Percentiles rank a stretch among this genome's conserved stretches.
Evolutionary conservation across 2,888 invertebrate species (phyloP).

Genomic region (Drosophila anceps): DNA sequence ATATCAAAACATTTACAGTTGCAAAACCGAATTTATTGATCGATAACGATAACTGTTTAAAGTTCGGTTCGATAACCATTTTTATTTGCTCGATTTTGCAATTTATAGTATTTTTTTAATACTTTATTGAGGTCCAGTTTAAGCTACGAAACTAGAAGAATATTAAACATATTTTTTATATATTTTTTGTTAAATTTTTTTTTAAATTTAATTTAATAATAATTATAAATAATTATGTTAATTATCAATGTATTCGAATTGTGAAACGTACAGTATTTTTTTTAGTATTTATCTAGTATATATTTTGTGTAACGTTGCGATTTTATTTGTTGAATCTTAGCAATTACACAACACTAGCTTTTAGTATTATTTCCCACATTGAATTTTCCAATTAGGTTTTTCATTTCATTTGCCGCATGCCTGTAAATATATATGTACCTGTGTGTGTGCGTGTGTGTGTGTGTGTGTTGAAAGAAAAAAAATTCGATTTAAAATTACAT

Average conservation of each 20-base stretch:
- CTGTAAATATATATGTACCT: background rate
- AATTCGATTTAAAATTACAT: slow-evolving; percentile 29
- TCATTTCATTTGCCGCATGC: slow-evolving; percentile 25
- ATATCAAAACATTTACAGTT: background rate
- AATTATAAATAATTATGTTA: background rate
- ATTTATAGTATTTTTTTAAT: background rate
- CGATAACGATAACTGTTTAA: background rate
- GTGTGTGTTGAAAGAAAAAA: background rate
- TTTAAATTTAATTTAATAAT: background rate
- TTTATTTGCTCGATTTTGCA: background rate
- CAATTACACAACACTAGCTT: slow-evolving; percentile 1
- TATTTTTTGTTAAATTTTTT: background rate
- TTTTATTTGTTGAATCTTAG: background rate
- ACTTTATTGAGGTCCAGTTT: no score
- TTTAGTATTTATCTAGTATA: slow-evolving; percentile 9
- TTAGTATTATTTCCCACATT: slow-evolving; percentile 6
- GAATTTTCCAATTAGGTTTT: background rate
- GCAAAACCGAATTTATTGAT: background rate
- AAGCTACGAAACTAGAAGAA: no score
- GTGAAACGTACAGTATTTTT: background rate
- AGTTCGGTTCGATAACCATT: background rate
- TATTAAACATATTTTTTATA: no score
- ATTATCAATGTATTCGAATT: background rate
- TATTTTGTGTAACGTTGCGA: background rate
- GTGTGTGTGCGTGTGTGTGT: slow-evolving; percentile 4